A percentile compares a stretch with the other conserved stretches of the same genome.
Evolutionary conservation across 2,888 invertebrate genomes (phyloP).

Genomic region (Hoplodrina blanda): DNA sequence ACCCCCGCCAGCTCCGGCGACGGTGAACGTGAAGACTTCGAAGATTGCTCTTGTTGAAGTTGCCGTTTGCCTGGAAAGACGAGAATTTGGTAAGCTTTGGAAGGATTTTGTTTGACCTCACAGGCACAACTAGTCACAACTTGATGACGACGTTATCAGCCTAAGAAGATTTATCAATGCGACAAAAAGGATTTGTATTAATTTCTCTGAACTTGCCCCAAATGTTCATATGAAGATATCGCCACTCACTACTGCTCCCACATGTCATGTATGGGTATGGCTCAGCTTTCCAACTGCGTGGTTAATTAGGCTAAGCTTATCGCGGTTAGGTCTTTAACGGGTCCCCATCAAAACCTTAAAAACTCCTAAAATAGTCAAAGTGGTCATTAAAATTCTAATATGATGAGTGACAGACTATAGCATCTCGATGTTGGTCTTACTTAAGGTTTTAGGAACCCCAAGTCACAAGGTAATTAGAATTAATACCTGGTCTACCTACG

Average conservation of each 20-base stretch:
- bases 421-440: too few relatives aligned
- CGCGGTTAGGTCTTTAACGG: not conserved
- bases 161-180: not conserved
- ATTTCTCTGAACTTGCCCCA: not conserved
- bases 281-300: not conserved
- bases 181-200: not conserved
- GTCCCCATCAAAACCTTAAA: not conserved
- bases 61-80: slow-evolving; percentile 85
- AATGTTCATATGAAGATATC: not conserved
- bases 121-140: too few relatives aligned
- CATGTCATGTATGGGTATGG: not conserved
- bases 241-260: not conserved
- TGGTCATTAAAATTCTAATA: not conserved
- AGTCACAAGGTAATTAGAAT: too few relatives aligned
- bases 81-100: not conserved
- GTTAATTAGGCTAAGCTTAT: not conserved
- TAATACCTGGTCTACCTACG: too few relatives aligned
- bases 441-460: too few relatives aligned
- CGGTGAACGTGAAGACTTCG: slow-evolving; percentile 82
- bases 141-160: not conserved
- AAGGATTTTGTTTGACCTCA: slow-evolving; percentile 3
- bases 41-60: slow-evolving; percentile 78
- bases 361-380: not conserved
- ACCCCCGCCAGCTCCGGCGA: slow-evolving; percentile 79
- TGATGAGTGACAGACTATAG: too few relatives aligned